A percentile compares a stretch with the other conserved stretches of the same genome.
Conservation (phyloP, 1,140 invertebrate species). For the Trichonephila inaurata region DNA sequence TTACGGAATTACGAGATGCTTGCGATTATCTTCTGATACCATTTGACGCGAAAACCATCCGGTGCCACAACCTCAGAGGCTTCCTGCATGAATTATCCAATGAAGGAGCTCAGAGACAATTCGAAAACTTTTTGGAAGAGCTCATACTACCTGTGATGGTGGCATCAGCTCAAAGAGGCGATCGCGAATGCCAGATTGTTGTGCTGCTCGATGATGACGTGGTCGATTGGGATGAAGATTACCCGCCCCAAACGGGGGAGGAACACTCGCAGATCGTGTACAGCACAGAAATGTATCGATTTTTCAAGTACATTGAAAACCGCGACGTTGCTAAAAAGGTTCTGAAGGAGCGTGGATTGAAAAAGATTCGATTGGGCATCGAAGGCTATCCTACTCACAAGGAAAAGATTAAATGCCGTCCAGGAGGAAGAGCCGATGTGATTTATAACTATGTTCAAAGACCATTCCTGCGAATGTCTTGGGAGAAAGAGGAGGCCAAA, state of each 20-base stretch:
- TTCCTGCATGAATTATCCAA: slow-evolving; percentile 98
- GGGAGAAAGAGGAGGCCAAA: slow-evolving; percentile 99
- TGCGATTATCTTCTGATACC: slow-evolving; percentile 99
- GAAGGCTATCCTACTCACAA: slow-evolving; percentile 99
- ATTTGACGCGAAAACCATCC: slow-evolving; percentile 97
- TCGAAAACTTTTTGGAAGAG: slow-evolving; percentile 97
- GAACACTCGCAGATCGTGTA: slow-evolving; percentile 95
- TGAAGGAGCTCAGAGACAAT: slow-evolving; percentile 97
- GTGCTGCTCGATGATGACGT: slow-evolving; percentile 97
- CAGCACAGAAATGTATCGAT: slow-evolving; percentile 85
- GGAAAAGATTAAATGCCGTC: slow-evolving; percentile 90
- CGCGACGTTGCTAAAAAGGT: slow-evolving; percentile 97
- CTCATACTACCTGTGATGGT: slow-evolving; percentile 98
- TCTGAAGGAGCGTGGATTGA: slow-evolving; percentile 98
- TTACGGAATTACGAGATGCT: slow-evolving; percentile 97
- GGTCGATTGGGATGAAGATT: slow-evolving; percentile 99
- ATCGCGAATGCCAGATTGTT: slow-evolving; percentile 88
- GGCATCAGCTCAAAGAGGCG: slow-evolving; percentile 88
- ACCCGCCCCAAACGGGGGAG: slow-evolving; percentile 99
- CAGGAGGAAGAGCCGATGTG: slow-evolving; percentile 86
- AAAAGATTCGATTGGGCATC: slow-evolving; percentile 98
- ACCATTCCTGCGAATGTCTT: slow-evolving; percentile 99
- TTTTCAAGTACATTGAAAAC: slow-evolving; percentile 99
- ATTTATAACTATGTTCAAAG: slow-evolving; percentile 99
- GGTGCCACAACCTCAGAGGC: slow-evolving; percentile 96